Percentiles rank a stretch among this genome's conserved stretches.
Conservation (phyloP, 2,113 vertebrate genomes). For the Lepus americanus region DNA sequence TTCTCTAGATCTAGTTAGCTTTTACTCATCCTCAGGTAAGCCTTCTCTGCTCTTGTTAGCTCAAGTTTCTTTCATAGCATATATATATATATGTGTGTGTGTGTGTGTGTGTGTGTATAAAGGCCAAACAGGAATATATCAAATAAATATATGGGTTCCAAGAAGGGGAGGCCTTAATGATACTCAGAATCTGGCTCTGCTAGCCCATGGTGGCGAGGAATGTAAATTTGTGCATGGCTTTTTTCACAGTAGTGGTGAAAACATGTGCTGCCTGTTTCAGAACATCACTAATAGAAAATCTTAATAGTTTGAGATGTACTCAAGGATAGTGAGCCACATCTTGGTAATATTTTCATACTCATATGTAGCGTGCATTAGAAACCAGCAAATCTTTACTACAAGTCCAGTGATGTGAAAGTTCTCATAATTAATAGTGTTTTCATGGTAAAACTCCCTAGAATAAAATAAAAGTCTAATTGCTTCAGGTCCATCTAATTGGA, state of each 20-base stretch:
- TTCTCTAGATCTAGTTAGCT: background rate
- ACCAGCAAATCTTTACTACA: background rate
- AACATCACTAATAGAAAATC: conserved; percentile 3
- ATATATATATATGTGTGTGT: background rate
- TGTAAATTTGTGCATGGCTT: background rate
- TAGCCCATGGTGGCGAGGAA: background rate
- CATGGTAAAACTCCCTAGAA: background rate
- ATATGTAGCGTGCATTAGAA: background rate
- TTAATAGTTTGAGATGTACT: background rate
- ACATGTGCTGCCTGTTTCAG: background rate
- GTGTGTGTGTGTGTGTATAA: background rate
- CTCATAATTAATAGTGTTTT: conserved; percentile 4
- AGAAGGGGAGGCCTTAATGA: background rate
- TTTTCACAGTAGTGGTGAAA: background rate
- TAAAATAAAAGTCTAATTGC: background rate
- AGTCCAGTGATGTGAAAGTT: background rate
- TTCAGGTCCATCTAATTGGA: background rate
- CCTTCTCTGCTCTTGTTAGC: background rate
- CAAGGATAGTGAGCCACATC: background rate
- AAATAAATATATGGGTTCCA: background rate
- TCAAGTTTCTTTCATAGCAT: background rate
- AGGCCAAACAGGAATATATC: background rate
- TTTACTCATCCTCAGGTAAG: background rate
- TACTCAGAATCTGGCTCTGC: background rate
- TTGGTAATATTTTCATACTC: background rate